A percentile compares a stretch with the other conserved stretches of the same genome.
Conservation (phyloP, 2,888 invertebrate genomes). For the Drosophila putrida region DNA sequence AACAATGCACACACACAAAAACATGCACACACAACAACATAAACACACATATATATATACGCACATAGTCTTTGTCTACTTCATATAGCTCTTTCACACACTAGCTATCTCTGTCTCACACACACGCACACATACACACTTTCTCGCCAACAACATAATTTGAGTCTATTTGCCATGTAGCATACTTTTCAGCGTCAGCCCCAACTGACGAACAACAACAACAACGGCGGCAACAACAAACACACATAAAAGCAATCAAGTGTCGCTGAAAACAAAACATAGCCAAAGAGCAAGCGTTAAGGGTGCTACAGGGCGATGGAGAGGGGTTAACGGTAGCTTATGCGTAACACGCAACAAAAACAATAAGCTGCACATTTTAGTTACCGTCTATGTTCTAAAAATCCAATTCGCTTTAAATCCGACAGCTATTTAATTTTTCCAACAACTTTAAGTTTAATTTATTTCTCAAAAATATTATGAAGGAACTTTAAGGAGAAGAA, state of each 20-base stretch:
- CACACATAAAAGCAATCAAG: slow-evolving; percentile 67
- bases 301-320: slow-evolving; percentile 3
- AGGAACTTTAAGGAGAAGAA: too few relatives aligned
- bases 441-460: too few relatives aligned
- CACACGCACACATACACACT: slow-evolving; percentile 13
- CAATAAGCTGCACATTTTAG: slow-evolving; percentile 50
- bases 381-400: slow-evolving; percentile 29
- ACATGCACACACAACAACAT: slow-evolving; percentile 5
- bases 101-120: slow-evolving; percentile 15
- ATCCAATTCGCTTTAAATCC: slow-evolving; percentile 25
- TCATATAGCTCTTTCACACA: slow-evolving; percentile 8
- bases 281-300: slow-evolving; percentile 42
- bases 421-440: not conserved
- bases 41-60: slow-evolving; percentile 10
- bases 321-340: slow-evolving; percentile 36
- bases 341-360: slow-evolving; percentile 55
- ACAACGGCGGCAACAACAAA: slow-evolving; percentile 21
- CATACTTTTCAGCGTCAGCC: slow-evolving; percentile 63
- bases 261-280: slow-evolving; percentile 69
- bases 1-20: slow-evolving; percentile 33
- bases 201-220: slow-evolving; percentile 43
- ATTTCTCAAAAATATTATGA: too few relatives aligned
- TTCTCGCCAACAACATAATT: slow-evolving; percentile 65
- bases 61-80: not conserved
- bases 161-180: slow-evolving; percentile 67